Evolutionary conservation across 2,797 vertebrate species (phyloP), one percentile per base, ranked within the genome.

Genomic region (Merluccius polli): DNA sequence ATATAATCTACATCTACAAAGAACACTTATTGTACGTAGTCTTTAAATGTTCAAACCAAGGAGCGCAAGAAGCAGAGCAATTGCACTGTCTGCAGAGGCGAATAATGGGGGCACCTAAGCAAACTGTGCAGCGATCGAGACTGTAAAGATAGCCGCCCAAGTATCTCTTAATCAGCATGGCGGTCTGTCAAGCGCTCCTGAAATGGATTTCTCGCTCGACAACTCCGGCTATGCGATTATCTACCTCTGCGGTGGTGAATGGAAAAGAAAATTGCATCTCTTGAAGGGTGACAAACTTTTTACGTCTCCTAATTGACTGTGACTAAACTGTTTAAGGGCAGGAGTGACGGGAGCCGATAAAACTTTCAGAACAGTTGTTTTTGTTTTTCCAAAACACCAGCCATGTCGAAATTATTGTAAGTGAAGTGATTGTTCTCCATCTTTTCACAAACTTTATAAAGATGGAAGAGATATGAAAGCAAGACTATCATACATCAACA

Each of bases 231-330:
- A 18, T 59, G 52, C n/a, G 13, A 59, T 59, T 59, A 59, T 59
- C 52, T 59, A n/a, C 52, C 16, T 38, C 36, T 9, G 52, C n/a
- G 52, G 52, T n/a, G 52, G n/a, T n/a, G n/a, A 79, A 76, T 76
- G 74, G 63, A 68, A 82, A 85, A 77, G 72, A 73, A 87, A 81
- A 81, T 79, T 77, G 73, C 72, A 76, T 84, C 44, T 36, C 75
- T 82, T 72, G 77, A 44, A 75, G 77, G 81, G 85, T 90, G 71
- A 87, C 77, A 83, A 90, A 92, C 84, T 84, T 82, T 82, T 81
- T 31, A 80, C 89, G 85, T 85, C 74, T 89, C 36, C 10, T 38
- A 91, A 91, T 83, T 88, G 76, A 77, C 81, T 82, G 70, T 85
- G 84, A 88, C 78, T 73, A 73, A 75, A 75, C 41, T 70, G 79